phyloP scores from a whole-genome alignment of 2,888 invertebrate species.

The Ptilodon capucinus region DNA sequence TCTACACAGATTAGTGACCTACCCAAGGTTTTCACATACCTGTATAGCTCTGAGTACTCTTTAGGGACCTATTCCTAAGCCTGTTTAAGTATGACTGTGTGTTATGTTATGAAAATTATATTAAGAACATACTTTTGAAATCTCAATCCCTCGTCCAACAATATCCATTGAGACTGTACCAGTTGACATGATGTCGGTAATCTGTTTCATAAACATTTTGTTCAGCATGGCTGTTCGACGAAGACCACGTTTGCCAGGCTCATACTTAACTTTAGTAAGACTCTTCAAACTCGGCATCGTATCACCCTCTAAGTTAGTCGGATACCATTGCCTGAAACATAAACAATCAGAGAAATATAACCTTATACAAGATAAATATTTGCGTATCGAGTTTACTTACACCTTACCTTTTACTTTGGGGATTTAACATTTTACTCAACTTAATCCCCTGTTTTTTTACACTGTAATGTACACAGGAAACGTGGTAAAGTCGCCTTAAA shows the following conservation, averaged over 20 bases:
- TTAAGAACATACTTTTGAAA: slow-evolving; percentile 81
- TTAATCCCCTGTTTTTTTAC: slow-evolving; percentile 66
- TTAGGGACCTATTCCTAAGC: too few species aligned
- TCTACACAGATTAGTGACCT: too few species aligned
- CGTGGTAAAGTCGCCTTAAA: slow-evolving; percentile 58
- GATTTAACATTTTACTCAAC: slow-evolving; percentile 70
- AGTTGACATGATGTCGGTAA: slow-evolving; percentile 90
- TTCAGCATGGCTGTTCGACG: slow-evolving; percentile 87
- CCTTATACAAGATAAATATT: slow-evolving; percentile 7
- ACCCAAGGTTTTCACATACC: too few species aligned
- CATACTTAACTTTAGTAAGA: slow-evolving; percentile 69
- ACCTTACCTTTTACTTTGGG: slow-evolving; percentile 59
- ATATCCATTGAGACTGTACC: slow-evolving; percentile 85
- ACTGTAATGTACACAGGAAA: slow-evolving; percentile 45
- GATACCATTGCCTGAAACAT: slow-evolving; percentile 62
- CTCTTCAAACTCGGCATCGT: slow-evolving; percentile 62
- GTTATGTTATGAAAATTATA: too few species aligned
- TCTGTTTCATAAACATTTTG: slow-evolving; percentile 90
- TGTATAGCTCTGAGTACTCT: too few species aligned
- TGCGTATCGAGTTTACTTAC: not conserved
- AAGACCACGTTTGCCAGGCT: slow-evolving; percentile 77
- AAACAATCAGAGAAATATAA: slow-evolving; percentile 8
- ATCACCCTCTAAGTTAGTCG: slow-evolving; percentile 39
- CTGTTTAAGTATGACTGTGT: too few species aligned
- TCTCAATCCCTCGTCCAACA: slow-evolving; percentile 86